Base-by-base conservation (phyloP, 2,797 vertebrate genomes). In the Rachycentron canadum region DNA sequence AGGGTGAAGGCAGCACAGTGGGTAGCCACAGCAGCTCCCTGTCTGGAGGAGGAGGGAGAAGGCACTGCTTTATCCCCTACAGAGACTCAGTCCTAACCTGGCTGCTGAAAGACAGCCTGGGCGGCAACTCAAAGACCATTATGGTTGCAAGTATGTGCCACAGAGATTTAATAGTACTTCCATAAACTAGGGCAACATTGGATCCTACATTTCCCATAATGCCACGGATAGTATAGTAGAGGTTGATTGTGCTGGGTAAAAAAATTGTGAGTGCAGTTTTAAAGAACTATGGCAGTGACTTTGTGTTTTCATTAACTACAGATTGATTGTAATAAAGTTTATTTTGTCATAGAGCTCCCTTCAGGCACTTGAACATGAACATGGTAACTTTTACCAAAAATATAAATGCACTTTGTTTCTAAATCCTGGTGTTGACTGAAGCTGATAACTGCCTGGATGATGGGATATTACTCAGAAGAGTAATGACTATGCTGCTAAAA, bases 41-140 rank as follows among this genome's bases (percentile, higher is more conserved):
- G 32, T 95, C 95, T 3, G 88, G 89, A 64, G 89, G 83, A 76
- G 86, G 81, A 58, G 86, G 77, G 9, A 94, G 94, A 49, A 94
- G 96, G 6, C 96, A 95, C 5, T 97, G 95, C 82, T 99, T 97
- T 87, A 96, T 99, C 77, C 98, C 98, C 0, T 99, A 99, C 91
- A 95, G 98, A 17, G 98, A 99, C 91, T 99, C 98, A 0, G 95
- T 98, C 83, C 95, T 99, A 76, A 99, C 98, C 69, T 99, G 98
- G 98, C 96, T 99, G 50, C 95, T 99, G 57, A 99, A 98, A 91
- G 98, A 99, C 92, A 99, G 98, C 73, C 94, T 99, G 40, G 98
- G 98, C 0, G 98, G 98, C 66, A 99, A 99, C 93, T 99, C 98
- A 45, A 98, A 96, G 89, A 99, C 98, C 79, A 97, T 99, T 74